Percentiles rank a stretch among this genome's conserved stretches.
Evolutionary conservation across 2,888 invertebrate species (phyloP).

Genomic region (Hyposoter dolosus): DNA sequence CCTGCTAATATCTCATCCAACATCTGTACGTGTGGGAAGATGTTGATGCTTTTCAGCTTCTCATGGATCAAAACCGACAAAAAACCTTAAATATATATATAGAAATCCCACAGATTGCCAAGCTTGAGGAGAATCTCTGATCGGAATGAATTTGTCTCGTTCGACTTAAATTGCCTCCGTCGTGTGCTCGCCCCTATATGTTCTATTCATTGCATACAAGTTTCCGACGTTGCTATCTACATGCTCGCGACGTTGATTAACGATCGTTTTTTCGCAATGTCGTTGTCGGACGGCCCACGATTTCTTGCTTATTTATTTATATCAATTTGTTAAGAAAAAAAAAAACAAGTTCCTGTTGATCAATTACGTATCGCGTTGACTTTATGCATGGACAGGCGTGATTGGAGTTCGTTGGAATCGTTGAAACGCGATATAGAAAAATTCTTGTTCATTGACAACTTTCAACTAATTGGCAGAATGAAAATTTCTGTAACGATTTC

Average conservation of each 20-base stretch:
- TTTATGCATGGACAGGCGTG: background rate
- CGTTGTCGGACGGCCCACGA: background rate
- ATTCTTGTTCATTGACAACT: background rate
- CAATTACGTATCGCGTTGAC: background rate
- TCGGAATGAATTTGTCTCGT: constrained; percentile 15
- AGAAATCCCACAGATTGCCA: background rate
- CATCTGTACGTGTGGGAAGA: constrained; percentile 12
- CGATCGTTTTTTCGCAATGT: background rate
- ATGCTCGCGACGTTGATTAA: background rate
- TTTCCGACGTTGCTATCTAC: background rate
- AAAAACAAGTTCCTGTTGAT: background rate
- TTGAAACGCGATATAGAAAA: background rate
- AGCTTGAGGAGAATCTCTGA: background rate
- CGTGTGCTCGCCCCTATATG: background rate
- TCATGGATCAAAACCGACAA: constrained; percentile 14
- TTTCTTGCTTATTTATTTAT: background rate
- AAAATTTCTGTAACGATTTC: no score
- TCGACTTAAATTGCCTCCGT: background rate
- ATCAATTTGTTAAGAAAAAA: background rate
- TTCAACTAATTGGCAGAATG: no score
- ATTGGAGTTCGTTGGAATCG: background rate
- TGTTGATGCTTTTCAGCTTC: constrained; percentile 17
- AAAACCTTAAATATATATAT: background rate
- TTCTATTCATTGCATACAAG: constrained; percentile 11
- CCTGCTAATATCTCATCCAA: constrained; percentile 37